A percentile compares a stretch with the other conserved stretches of the same genome.
Evolutionary conservation across 2,113 vertebrate genomes (phyloP).

Genomic region (Nanorana parkeri): DNA sequence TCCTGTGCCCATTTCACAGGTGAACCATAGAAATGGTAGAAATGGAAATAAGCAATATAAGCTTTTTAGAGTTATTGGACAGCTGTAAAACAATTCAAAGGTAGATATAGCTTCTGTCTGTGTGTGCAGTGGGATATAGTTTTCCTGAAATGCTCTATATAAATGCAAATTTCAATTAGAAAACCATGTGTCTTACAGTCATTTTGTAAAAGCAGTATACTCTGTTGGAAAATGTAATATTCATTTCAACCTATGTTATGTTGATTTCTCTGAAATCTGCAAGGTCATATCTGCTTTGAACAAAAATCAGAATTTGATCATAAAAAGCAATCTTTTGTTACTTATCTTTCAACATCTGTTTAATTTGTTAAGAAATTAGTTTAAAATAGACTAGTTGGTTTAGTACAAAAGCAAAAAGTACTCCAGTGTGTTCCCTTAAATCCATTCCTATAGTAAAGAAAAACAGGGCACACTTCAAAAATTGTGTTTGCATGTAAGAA

Average conservation of each 20-base stretch:
- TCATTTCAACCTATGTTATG: slow-evolving; percentile 26
- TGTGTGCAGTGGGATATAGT: slow-evolving; percentile 45
- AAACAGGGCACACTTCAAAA: too few species aligned
- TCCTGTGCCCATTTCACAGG: too few species aligned
- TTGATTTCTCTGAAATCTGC: slow-evolving; percentile 14
- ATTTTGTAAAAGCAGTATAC: slow-evolving; percentile 49
- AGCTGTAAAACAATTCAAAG: slow-evolving; percentile 53
- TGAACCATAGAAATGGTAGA: too few species aligned
- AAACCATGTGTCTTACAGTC: slow-evolving; percentile 56
- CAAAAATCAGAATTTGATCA: neutral
- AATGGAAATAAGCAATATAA: too few species aligned
- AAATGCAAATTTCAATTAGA: slow-evolving; percentile 59
- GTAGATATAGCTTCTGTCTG: slow-evolving; percentile 52
- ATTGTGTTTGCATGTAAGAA: too few species aligned
- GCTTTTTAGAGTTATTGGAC: slow-evolving; percentile 44
- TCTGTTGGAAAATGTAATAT: slow-evolving; percentile 46
- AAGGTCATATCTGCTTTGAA: slow-evolving; percentile 24
- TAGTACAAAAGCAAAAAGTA: neutral
- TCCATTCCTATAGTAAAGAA: too few species aligned
- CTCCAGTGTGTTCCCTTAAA: too few species aligned
- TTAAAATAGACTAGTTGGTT: slow-evolving; percentile 12
- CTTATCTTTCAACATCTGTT: slow-evolving; percentile 33
- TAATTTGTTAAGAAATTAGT: slow-evolving; percentile 10
- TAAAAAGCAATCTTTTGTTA: neutral
- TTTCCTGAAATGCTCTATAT: slow-evolving; percentile 50